Base-by-base conservation (phyloP, 2,797 vertebrate genomes). In the Eleutherodactylus coqui region DNA sequence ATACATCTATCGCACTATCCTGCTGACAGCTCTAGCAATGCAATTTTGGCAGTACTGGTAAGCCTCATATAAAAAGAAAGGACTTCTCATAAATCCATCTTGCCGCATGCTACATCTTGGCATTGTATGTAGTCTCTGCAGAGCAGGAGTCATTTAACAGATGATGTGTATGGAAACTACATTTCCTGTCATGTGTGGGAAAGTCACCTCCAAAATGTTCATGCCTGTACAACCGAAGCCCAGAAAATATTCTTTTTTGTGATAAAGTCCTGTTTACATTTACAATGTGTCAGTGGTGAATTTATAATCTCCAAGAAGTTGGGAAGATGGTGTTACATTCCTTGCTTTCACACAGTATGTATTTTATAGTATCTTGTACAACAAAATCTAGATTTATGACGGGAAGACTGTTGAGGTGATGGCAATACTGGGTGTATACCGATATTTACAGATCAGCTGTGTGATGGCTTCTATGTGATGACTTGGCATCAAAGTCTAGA, bases 81-180 rank as follows among this genome's bases (percentile, higher is more conserved):
- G 53, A 90, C 88, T 62, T 27, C 70, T 91, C 79, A 1, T 92
- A 90, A 88, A 92, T 88, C 32, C 60, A 76, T 76, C 53, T 51
- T 86, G 60, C 86, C 75, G 82, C 89, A 67, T 84, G 79, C 55
- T 55, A 72, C 88, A 86, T 67, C 90, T 93, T 93, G 90, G 90
- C 91, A 89, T 89, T 83, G 53, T 70, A 27, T 69, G 87, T 83
- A 72, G 53, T 85, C 86, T 92, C 87, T 87, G 64, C 88, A 92
- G 91, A 93, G 91, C 89, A 75, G 87, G 90, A 92, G 53, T 91
- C 89, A 91, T 91, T 82, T 88, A 89, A 88, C 88, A 90, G 90
- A 92, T 91, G 89, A 92, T 88, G 82, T 81, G 86, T 88, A 90
- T 89, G 90, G 89, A 94, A 93, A 93, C 91, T 89, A 89, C 91